Base-by-base conservation (phyloP, 2,113 vertebrate genomes). In the Grammomys dolichurus region DNA sequence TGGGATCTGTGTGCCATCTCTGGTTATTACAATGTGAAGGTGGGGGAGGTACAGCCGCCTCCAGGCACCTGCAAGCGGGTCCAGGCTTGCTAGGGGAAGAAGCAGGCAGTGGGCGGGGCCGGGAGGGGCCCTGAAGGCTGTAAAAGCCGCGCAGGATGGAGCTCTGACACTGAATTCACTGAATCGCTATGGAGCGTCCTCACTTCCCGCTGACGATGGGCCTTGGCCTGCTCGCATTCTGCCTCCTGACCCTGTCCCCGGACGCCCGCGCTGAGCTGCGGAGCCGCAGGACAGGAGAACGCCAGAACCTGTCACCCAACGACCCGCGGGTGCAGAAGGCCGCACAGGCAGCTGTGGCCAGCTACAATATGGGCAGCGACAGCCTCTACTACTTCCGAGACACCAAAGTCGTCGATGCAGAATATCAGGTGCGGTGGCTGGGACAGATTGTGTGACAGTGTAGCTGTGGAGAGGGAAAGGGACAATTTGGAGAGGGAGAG, bases 281-380 rank as follows among this genome's bases (percentile, higher is more conserved):
- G 33, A 87, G 69, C 2, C 67, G 1, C 48, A 11, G 31, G 26
- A 7, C 89, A 0, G 97, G 97, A 12, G 1, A 98, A 97, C 43
- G 93, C 98, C 31, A 75, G 96, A 20, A 86, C 96, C 93, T 99
- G 77, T 90, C 97, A 4, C 97, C 97, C 82, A 96, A 93, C 0
- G 99, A 99, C 96, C 98, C 98, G 0, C 98, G 98, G 72, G 97
- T 99, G 81, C 97, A 96, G 82, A 98, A 97, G 96, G 99, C 96
- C 7, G 95, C 99, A 10, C 97, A 97, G 90, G 98, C 98, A 93
- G 99, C 99, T 0, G 98, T 99, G 95, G 98, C 98, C 70, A 98
- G 95, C 54, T 99, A 99, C 98, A 99, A 99, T 97, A 97, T 97
- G 94, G 98, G 97, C 90, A 99, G 98, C 90, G 99, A 99, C 95